These are phyloP conservation scores for Bergia sp. DNA, from an alignment of 92 coral and sea anemone species.

Conservation along the genomic window DNA sequence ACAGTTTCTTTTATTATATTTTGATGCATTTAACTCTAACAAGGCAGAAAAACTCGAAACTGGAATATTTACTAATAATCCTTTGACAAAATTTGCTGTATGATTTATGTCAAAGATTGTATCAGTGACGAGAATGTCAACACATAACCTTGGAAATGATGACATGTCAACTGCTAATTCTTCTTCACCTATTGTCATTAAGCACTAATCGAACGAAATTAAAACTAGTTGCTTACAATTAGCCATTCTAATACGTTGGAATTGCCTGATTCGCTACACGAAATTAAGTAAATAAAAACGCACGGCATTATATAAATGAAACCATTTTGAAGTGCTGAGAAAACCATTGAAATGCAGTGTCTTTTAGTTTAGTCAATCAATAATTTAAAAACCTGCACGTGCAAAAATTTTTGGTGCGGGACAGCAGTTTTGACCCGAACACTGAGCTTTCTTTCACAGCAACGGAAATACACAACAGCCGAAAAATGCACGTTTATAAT, in stretches of 20 bases:
- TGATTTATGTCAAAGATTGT: conserved; percentile 15
- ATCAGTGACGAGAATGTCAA: conserved; percentile 34
- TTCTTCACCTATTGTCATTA: conserved; percentile 43
- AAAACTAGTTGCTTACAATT: conserved; percentile 40
- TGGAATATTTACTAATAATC: not conserved
- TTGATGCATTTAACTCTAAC: not conserved
- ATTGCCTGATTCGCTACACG: conserved; percentile 35
- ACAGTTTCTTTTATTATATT: not conserved
- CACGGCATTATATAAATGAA: conserved; percentile 4
- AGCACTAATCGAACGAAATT: conserved; percentile 38
- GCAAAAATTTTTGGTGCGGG: conserved; percentile 58
- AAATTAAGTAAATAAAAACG: conserved; percentile 31
- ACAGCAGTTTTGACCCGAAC: conserved; percentile 22
- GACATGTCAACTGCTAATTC: conserved; percentile 23
- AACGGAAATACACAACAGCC: conserved; percentile 43
- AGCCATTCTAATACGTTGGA: conserved; percentile 27
- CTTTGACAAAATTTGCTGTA: not conserved
- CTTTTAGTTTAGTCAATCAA: conserved; percentile 62
- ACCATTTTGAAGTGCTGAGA: conserved; percentile 60
- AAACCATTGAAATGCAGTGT: conserved; percentile 71
- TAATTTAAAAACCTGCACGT: conserved; percentile 87
- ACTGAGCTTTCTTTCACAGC: not conserved
- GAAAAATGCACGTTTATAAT: conserved; percentile 38
- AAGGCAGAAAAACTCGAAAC: not conserved
- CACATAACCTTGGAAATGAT: conserved; percentile 21